phyloP scores from a whole-genome alignment of 2,888 invertebrate species.

The Chalcis sispes region DNA sequence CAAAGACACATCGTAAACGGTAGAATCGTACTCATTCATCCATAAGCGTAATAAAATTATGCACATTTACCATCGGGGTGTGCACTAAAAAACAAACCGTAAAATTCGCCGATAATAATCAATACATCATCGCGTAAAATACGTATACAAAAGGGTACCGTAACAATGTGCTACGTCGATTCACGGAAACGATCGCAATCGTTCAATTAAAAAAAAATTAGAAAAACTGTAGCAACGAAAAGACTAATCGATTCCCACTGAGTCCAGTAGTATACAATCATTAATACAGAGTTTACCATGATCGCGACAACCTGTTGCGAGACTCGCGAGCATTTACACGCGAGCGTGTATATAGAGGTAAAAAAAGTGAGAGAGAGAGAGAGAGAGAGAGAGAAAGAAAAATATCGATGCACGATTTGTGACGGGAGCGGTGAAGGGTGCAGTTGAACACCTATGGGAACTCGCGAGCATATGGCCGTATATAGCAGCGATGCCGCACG shows the following conservation, averaged over 20 bases:
- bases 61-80: too few relatives aligned
- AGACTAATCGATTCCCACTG: slow-evolving; percentile 46
- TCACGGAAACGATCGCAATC: slow-evolving; percentile 24
- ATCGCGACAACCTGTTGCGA: slow-evolving; percentile 51
- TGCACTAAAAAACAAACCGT: too few relatives aligned
- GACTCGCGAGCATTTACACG: neutral
- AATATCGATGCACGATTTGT: slow-evolving; percentile 52
- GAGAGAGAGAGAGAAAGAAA: neutral
- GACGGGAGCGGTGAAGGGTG: slow-evolving; percentile 6
- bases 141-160: neutral
- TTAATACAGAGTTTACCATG: slow-evolving; percentile 25
- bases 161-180: slow-evolving; percentile 19
- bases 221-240: neutral
- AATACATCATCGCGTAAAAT: too few relatives aligned
- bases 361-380: neutral
- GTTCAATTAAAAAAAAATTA: slow-evolving; percentile 37
- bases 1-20: too few relatives aligned
- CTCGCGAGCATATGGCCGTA: slow-evolving; percentile 67
- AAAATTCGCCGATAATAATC: too few relatives aligned
- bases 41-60: too few relatives aligned
- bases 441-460: slow-evolving; percentile 63
- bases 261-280: neutral
- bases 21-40: too few relatives aligned
- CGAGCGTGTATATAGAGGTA: neutral
- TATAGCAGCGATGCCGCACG: slow-evolving; percentile 58